phyloP scores from a whole-genome alignment of 2,797 vertebrate species.

The Scleropages formosus region DNA sequence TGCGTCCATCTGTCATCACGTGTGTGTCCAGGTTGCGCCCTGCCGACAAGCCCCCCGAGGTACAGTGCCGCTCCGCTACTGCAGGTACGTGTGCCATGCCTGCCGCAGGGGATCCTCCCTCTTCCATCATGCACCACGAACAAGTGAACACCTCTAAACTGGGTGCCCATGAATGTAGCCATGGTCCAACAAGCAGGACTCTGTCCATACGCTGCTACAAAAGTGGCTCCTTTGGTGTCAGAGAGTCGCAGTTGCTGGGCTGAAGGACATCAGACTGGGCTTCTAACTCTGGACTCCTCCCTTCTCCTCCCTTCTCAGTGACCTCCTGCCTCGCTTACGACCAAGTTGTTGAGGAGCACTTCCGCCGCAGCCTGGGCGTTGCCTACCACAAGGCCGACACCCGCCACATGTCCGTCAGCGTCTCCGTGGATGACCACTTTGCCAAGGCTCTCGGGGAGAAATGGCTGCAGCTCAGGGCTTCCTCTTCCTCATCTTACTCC shows the following conservation, averaged over 20 bases:
- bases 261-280: too few relatives aligned
- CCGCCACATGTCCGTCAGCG: constrained; percentile 68
- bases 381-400: constrained; percentile 61
- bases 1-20: constrained; percentile 77
- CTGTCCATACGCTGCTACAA: too few relatives aligned
- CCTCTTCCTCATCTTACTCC: constrained; percentile 54
- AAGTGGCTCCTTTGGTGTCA: too few relatives aligned
- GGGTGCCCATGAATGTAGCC: too few relatives aligned
- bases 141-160: too few relatives aligned
- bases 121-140: too few relatives aligned
- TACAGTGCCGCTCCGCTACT: constrained; percentile 34
- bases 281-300: constrained; percentile 28
- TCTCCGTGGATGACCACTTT: constrained; percentile 78
- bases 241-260: constrained; percentile 25
- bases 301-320: constrained; percentile 48
- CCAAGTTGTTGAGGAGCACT: constrained; percentile 74
- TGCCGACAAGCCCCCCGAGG: constrained; percentile 47
- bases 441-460: constrained; percentile 77
- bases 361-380: constrained; percentile 71
- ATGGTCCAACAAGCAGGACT: too few relatives aligned
- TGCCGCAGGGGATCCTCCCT: not conserved
- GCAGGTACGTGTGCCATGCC: constrained; percentile 39
- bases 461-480: constrained; percentile 69
- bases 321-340: constrained; percentile 61
- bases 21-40: constrained; percentile 62